phyloP scores from a whole-genome alignment of 2,113 vertebrate species.

The Panthera tigris region DNA sequence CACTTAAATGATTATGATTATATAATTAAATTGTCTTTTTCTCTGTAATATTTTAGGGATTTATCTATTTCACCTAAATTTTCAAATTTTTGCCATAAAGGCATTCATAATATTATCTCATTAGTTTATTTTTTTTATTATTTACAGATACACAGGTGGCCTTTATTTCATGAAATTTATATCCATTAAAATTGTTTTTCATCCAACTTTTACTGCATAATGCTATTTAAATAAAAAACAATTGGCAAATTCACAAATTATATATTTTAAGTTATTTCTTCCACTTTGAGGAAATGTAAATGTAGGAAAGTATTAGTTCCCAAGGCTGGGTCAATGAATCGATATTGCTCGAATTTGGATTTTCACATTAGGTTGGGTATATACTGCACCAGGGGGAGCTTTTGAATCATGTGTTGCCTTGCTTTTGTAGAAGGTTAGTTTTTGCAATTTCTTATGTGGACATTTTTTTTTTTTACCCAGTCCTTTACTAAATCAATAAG shows the following conservation, averaged over 20 bases:
- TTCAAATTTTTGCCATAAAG: background rate
- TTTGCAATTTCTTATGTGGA: background rate
- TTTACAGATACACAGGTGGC: background rate
- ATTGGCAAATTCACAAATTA: background rate
- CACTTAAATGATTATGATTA: background rate
- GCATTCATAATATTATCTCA: background rate
- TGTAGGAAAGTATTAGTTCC: background rate
- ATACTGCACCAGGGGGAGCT: background rate
- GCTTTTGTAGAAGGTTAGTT: background rate
- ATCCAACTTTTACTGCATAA: background rate
- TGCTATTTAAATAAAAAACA: background rate
- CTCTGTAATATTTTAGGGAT: background rate
- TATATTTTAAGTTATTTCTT: background rate
- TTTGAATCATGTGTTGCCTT: background rate
- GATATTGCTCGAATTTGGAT: background rate
- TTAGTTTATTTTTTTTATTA: background rate
- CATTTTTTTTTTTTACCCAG: background rate
- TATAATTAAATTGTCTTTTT: background rate
- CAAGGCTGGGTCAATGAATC: background rate
- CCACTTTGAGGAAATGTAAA: background rate
- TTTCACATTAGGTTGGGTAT: background rate
- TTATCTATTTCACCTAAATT: background rate
- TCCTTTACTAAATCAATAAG: background rate
- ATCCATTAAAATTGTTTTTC: background rate
- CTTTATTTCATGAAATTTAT: background rate